phyloP scores from a whole-genome alignment of 2,113 vertebrate genomes.

The Pseudopodoces humilis region DNA sequence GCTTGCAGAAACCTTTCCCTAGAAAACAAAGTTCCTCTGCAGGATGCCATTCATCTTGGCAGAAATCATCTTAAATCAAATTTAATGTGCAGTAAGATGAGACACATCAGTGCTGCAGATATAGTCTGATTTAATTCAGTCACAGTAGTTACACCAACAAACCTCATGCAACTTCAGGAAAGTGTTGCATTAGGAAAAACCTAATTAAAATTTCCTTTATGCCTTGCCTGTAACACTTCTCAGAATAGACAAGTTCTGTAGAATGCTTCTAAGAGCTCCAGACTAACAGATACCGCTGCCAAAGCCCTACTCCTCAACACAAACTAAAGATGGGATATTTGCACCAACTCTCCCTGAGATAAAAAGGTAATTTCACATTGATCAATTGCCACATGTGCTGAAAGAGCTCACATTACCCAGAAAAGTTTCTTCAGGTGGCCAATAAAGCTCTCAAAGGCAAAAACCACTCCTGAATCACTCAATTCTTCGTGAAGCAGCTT shows the following conservation, averaged over 20 bases:
- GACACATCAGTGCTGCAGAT: fast-evolving
- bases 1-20: not conserved
- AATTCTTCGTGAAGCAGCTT: slow-evolving; percentile 10
- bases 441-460: slow-evolving; percentile 78
- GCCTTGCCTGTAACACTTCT: not conserved
- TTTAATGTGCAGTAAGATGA: not conserved
- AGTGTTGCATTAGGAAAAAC: fast-evolving
- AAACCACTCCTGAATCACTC: slow-evolving; percentile 56
- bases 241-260: not conserved
- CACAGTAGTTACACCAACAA: not conserved
- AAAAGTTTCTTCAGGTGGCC: slow-evolving; percentile 74
- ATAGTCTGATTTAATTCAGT: fast-evolving
- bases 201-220: not conserved
- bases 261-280: not conserved
- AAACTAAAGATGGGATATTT: not conserved
- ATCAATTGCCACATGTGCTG: not conserved
- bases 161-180: fast-evolving
- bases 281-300: not conserved
- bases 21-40: fast-evolving
- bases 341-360: not conserved
- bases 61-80: not conserved
- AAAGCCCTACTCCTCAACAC: not conserved
- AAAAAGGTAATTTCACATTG: not conserved
- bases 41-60: not conserved
- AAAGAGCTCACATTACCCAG: slow-evolving; percentile 62